These are phyloP conservation scores for Muschampia plurimacula DNA, from an alignment of 2,888 invertebrate genomes.

Conservation along the genomic window DNA sequence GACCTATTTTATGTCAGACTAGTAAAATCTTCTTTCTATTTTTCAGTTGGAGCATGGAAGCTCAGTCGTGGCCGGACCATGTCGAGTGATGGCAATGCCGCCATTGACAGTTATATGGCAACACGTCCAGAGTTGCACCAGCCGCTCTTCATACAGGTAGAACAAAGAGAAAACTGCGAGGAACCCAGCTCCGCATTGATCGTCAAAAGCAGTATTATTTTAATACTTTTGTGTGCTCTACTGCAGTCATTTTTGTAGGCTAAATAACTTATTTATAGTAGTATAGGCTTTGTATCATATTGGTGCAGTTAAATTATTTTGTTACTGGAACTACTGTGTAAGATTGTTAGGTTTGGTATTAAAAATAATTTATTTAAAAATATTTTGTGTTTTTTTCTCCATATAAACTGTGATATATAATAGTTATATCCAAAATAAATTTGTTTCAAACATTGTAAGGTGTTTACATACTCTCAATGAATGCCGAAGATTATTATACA, in stretches of 20 bases:
- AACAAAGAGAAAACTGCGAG: constrained; percentile 62
- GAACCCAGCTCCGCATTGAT: constrained; percentile 67
- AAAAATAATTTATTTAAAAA: background rate
- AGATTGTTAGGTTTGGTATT: background rate
- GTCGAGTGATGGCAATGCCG: constrained; percentile 45
- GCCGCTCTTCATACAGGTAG: constrained; percentile 61
- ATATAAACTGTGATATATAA: no score
- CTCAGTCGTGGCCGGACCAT: constrained; percentile 65
- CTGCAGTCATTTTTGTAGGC: constrained; percentile 52
- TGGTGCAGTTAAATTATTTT: background rate
- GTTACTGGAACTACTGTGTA: background rate
- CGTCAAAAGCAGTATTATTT: constrained; percentile 67
- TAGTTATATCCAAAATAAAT: no score
- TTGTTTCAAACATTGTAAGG: no score
- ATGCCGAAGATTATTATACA: no score
- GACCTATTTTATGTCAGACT: no score
- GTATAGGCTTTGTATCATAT: background rate
- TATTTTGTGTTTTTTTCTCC: background rate
- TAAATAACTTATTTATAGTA: background rate
- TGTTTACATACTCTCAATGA: no score
- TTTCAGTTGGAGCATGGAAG: constrained; percentile 72
- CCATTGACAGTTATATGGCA: constrained; percentile 56
- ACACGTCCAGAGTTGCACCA: constrained; percentile 60
- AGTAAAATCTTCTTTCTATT: background rate
- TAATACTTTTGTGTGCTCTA: constrained; percentile 61